Evolutionary conservation across 2,113 vertebrate genomes (phyloP), one percentile per base, ranked within the genome.

Genomic region (Talpa occidentalis): DNA sequence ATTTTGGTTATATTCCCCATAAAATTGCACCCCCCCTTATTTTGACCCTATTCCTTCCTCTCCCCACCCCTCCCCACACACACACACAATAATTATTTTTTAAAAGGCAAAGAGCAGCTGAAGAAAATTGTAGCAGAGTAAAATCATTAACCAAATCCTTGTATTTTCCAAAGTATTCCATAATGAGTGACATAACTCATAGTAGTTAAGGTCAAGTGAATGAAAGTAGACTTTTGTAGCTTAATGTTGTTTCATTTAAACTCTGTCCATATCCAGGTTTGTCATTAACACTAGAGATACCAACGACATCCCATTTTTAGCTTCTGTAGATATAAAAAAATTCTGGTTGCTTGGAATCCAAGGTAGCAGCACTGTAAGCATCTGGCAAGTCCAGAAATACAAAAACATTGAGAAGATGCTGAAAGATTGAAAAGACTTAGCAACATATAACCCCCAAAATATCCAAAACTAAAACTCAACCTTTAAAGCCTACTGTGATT

Each of bases 101-200:
- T 19, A 19, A 66, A 88, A 88, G 28, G 22, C 56, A 70, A 88
- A 95, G 70, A 19, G 8, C 42, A 14, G 35, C 22, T 74, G 52
- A 94, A 73, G n/a, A 85, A 93, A 88, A 91, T n/a, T 81, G 12
- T 81, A 91, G 40, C 78, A 77, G 40, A 93, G 87, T 83, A 87
- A 86, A 90, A 74, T 16, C 8, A 44, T 62, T 69, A 84, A 52
- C 4, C 19, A 85, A 81, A 22, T 54, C n/a, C 88, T 88, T 93
- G 28, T 60, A 40, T 88, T 88, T 93, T 85, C 40, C 52, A 88
- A 93, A 84, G 26, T 28, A 81, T 91, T 90, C 69, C 40, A 69
- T 83, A 90, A 73, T 35, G 30, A 90, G 11, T 90, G 26, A 42
- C 44, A 87, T 72, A 86, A 87, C 52, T 35, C 19, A 60, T 8